Evolutionary conservation across 1,140 invertebrate species (phyloP), one percentile per base, ranked within the genome.

Genomic region (Plectus sambesii): DNA sequence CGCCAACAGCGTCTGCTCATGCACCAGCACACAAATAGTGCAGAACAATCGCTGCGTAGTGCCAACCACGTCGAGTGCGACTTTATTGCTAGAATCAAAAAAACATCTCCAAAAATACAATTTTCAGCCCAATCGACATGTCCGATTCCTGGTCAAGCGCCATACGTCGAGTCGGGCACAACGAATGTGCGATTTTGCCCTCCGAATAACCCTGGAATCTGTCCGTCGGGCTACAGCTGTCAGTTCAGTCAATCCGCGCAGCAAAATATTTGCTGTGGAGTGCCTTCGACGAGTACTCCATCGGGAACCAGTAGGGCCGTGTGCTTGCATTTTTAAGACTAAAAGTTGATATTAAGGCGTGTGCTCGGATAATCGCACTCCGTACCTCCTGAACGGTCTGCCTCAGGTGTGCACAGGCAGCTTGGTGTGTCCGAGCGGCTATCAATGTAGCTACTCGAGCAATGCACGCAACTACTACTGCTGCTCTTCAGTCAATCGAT

Each of bases 351-450:
- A 26, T 48, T 25, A 0, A 42, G 38, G 49, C 20, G 52, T 54
- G n/a, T 54, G 52, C 22, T 51, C 52, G 30, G 40, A 29, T 24
- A 51, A 51, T 17, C 22, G 52, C 26, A 54, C 43, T 2, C 50
- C 52, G 3, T 54, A 54, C 24, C 50, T 54, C 35, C 46, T 54
- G 9, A 54, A 54, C 50, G 52, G 52, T 2, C 15, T 29, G 8
- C 52, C 52, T 22, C 52, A 54, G 27, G 53, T 45, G 29, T 54
- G 52, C 41, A 54, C 52, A n/a, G n/a, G n/a, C 33, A 53, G 55
- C 3, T 42, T 47, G 12, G 42, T 53, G 12, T 58, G 55, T 27
- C 52, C 55, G 24, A 42, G 39, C 25, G 53, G 48, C n/a, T 58
- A 39, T 17, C 22, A 41, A 17, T 58, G 55, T 35, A 56, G 44